Percentiles rank a stretch among this genome's conserved stretches.
Evolutionary conservation across 2,888 invertebrate genomes (phyloP).

Genomic region (Calliphora vomitoria): DNA sequence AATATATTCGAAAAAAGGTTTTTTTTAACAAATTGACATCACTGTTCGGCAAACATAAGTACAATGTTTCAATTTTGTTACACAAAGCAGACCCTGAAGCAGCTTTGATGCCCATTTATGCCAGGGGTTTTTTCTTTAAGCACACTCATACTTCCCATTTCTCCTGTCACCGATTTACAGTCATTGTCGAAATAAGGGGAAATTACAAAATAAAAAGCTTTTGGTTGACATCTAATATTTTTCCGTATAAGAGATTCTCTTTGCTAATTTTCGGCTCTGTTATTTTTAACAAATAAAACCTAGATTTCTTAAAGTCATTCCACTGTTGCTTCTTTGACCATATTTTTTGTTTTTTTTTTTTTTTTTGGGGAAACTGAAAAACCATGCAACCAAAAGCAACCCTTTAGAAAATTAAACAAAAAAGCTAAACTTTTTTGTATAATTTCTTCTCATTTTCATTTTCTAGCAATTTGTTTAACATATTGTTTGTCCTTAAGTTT

Average conservation of each 20-base stretch:
- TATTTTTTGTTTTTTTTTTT: too few relatives aligned
- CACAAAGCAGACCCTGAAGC: slow-evolving; percentile 63
- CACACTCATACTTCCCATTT: slow-evolving; percentile 12
- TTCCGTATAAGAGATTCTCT: slow-evolving; percentile 52
- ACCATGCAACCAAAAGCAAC: slow-evolving; percentile 32
- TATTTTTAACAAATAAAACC: slow-evolving; percentile 53
- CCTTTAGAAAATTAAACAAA: slow-evolving; percentile 15
- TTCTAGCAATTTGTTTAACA: slow-evolving; percentile 64
- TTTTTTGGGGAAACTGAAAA: slow-evolving; percentile 5
- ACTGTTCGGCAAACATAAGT: not conserved
- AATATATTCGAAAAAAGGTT: too few relatives aligned
- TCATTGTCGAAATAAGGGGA: slow-evolving; percentile 29
- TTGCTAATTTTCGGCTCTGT: not conserved
- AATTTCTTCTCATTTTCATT: slow-evolving; percentile 50
- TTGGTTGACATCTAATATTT: not conserved
- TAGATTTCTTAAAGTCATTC: slow-evolving; percentile 60
- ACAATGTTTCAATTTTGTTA: slow-evolving; percentile 3
- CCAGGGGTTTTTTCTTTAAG: slow-evolving; percentile 49
- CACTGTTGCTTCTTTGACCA: slow-evolving; percentile 65
- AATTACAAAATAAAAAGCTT: slow-evolving; percentile 45
- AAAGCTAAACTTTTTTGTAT: not conserved
- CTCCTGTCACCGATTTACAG: not conserved
- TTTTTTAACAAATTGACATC: slow-evolving; percentile 3
- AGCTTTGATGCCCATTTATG: slow-evolving; percentile 60
- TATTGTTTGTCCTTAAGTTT: slow-evolving; percentile 59